Base-by-base conservation (phyloP, 2,113 vertebrate genomes). In the Callipepla squamata region DNA sequence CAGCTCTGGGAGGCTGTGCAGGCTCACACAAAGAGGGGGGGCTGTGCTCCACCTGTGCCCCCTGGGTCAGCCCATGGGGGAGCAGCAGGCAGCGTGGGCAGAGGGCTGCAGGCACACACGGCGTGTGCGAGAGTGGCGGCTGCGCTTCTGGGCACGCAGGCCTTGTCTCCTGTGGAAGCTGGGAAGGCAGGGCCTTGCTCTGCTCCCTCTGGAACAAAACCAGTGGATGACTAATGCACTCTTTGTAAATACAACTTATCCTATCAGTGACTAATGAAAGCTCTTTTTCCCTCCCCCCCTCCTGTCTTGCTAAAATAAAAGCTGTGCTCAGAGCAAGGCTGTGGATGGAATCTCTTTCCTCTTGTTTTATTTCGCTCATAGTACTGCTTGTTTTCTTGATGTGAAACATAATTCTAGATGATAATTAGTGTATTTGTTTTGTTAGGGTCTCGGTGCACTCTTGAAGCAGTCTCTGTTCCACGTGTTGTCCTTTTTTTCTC, bases 241-340 rank as follows among this genome's bases (percentile, higher is more conserved):
- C 62, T 67, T 87, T 92, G 91, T 94, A 94, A 93, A 94, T 94
- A 90, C 53, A 84, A 72, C 65, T 92, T 94, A 77, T n/a, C 57
- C 89, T 77, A 87, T 94, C 87, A 75, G 68, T 94, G 91, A 88
- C 85, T 95, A 94, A 87, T 78, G 73, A 92, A 84, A 74, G 57
- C 20, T 16, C 18, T 38, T 42, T n/a, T 62, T 21, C 22, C 47
- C 50, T 6, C 42, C 18, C 21, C 40, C 40, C 13, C 50, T 73
- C 30, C 51, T 57, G 15, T 80, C n/a, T 91, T 5, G 1, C 75
- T 80, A 57, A 85, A 89, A 80, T 59, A 77, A 87, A 93, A 80
- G 59, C 13, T 10, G 47, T 89, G 42, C 38, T 87, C 68, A 80
- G 50, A 93, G 47, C 38, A 30, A 53, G 70, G 48, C 65, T 77